Evolutionary conservation across 2,113 vertebrate genomes (phyloP).

Genomic region (Nothocercus nigrocapillus): DNA sequence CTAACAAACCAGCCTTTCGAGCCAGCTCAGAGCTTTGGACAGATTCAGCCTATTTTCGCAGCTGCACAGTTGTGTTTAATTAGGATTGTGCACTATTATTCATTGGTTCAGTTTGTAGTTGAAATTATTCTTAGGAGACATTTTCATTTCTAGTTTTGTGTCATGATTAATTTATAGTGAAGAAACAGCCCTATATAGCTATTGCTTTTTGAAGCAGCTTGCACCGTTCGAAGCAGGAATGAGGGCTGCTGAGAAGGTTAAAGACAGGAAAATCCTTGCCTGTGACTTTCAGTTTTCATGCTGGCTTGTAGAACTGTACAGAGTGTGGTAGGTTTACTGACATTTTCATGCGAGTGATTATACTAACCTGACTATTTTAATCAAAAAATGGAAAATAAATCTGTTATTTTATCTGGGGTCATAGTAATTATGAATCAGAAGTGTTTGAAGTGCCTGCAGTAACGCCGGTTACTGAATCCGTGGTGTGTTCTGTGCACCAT

Average conservation of each 20-base stretch:
- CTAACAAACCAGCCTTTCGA: constrained; percentile 81
- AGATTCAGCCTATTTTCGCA: constrained; percentile 89
- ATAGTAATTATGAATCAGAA: constrained; percentile 39
- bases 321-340: constrained; percentile 24
- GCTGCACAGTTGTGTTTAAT: constrained; percentile 87
- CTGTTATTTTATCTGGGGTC: constrained; percentile 59
- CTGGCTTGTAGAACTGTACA: constrained; percentile 37
- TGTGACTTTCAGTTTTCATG: constrained; percentile 64
- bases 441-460: constrained; percentile 18
- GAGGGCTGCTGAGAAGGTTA: constrained; percentile 58
- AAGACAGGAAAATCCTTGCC: constrained; percentile 64
- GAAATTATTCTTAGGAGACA: constrained; percentile 82
- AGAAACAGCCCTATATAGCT: constrained; percentile 66
- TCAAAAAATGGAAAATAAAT: constrained; percentile 50
- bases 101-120: constrained; percentile 77
- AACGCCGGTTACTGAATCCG: constrained; percentile 16
- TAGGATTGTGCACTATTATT: constrained; percentile 86
- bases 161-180: constrained; percentile 80
- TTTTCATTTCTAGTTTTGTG: constrained; percentile 80
- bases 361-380: constrained; percentile 58
- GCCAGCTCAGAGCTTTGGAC: constrained; percentile 80
- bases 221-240: constrained; percentile 58
- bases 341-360: constrained; percentile 52
- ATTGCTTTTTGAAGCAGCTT: constrained; percentile 68
- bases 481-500: constrained; percentile 29